Evolutionary conservation across 2,888 invertebrate species (phyloP), one percentile per base, ranked within the genome.

Genomic region (Parasteatoda lunata): DNA sequence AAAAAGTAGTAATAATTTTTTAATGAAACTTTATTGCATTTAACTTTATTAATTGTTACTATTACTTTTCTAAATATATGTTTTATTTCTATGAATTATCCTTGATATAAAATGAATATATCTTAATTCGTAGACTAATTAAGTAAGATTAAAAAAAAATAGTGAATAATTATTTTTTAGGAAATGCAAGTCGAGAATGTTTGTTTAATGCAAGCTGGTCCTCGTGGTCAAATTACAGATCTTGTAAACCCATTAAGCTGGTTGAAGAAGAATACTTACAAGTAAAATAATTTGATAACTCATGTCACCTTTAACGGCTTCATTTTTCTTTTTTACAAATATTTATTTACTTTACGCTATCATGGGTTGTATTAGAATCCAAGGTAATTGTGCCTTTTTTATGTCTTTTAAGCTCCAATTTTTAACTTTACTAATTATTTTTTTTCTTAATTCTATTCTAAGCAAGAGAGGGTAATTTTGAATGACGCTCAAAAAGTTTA

Each of bases 181-280:
- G 71, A 49, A 87, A 87, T 68, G 86, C 86, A 2, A 87, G 86
- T 30, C 71, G 86, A 59, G 81, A 81, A 15, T 87, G 86, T 51
- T 13, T 87, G 45, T 30, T 45, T 5, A 87, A 87, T 73, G 86
- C 81, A 13, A 87, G 73, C 9, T 87, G 86, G 86, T 87, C 86
- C 4, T 73, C 48, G 47, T 87, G 86, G 86, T 77, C 86, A 4
- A 87, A 87, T 64, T 87, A 87, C 45, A 77, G 86, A 8, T 87
- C 86, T 4, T 87, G 86, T n/a, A 75, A 48, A 15, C 81, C 86
- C 7, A 65, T 87, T 8, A 80, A 68, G 47, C 54, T 87, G 45
- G 49, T 64, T 5, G 86, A 87, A 77, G 86, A 87, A 59, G 86
- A 87, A 69, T 80, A 81, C n/a, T 65, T 87, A 5, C 71, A 87